phyloP scores from a whole-genome alignment of 2,113 vertebrate species.

The Probosciger aterrimus region DNA sequence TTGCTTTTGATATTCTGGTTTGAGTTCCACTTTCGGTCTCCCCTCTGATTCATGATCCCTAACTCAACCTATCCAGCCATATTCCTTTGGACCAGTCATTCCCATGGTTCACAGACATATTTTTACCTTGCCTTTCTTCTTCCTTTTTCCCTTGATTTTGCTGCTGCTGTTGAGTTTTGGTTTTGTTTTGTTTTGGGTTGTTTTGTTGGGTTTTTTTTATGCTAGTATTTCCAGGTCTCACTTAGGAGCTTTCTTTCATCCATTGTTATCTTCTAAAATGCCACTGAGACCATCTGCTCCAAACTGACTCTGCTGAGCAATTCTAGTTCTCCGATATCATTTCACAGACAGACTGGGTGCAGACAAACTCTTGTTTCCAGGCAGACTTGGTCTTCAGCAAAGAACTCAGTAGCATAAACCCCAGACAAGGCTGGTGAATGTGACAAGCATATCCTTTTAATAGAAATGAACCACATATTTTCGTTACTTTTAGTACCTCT shows the following conservation, averaged over 20 bases:
- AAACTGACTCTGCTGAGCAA: background rate
- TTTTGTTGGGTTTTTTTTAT: background rate
- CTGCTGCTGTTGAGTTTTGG: background rate
- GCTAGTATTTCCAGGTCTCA: background rate
- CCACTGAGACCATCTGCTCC: background rate
- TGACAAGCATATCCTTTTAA: background rate
- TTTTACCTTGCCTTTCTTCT: background rate
- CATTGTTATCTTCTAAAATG: background rate
- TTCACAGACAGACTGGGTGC: background rate
- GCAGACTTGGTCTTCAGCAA: background rate
- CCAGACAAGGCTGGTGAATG: background rate
- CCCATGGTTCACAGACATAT: too few species aligned
- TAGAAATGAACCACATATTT: background rate
- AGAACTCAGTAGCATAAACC: background rate
- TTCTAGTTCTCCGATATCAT: background rate
- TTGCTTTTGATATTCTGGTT: background rate
- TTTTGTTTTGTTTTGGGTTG: background rate
- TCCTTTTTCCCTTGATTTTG: background rate
- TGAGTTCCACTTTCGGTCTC: background rate
- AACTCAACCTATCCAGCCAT: background rate
- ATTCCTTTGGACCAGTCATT: background rate
- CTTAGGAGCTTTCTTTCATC: background rate
- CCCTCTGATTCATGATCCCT: background rate
- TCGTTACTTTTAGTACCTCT: background rate
- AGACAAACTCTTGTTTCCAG: background rate